A percentile compares a stretch with the other conserved stretches of the same genome.
phyloP scores from a whole-genome alignment of 2,113 vertebrate species.

The Bubo scandiacus region DNA sequence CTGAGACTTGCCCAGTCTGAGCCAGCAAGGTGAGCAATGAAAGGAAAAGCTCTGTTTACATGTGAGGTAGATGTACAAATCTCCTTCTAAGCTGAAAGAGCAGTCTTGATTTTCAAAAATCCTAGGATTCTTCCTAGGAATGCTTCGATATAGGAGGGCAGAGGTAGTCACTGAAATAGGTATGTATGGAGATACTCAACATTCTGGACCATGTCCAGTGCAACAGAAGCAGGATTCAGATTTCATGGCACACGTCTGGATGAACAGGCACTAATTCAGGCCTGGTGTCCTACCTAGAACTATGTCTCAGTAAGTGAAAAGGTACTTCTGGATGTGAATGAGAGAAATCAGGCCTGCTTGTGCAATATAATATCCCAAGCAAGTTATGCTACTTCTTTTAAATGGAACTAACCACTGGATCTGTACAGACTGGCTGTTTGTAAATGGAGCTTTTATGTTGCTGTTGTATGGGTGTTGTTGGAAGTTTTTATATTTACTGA shows the following conservation, averaged over 20 bases:
- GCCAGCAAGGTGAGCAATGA: neutral
- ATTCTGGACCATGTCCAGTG: neutral
- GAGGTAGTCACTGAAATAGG: neutral
- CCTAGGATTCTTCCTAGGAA: neutral
- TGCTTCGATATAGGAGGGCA: neutral
- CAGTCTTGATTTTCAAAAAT: neutral
- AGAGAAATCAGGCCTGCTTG: neutral
- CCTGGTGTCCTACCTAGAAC: neutral
- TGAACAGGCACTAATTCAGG: neutral
- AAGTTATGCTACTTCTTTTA: neutral
- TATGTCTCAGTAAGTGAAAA: neutral
- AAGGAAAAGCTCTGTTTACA: neutral
- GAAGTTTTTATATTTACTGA: neutral
- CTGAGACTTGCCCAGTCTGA: neutral
- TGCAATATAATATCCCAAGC: neutral
- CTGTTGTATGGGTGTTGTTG: neutral
- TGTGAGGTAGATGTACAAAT: neutral
- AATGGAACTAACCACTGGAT: neutral
- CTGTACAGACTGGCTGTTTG: neutral
- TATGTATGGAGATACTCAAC: neutral
- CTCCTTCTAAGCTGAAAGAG: neutral
- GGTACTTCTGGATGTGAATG: neutral
- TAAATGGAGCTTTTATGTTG: neutral
- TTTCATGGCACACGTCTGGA: neutral
- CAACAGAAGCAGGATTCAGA: neutral